Conservation (phyloP, 2,113 vertebrate species). For the Cynoglossus semilaevis region DNA sequence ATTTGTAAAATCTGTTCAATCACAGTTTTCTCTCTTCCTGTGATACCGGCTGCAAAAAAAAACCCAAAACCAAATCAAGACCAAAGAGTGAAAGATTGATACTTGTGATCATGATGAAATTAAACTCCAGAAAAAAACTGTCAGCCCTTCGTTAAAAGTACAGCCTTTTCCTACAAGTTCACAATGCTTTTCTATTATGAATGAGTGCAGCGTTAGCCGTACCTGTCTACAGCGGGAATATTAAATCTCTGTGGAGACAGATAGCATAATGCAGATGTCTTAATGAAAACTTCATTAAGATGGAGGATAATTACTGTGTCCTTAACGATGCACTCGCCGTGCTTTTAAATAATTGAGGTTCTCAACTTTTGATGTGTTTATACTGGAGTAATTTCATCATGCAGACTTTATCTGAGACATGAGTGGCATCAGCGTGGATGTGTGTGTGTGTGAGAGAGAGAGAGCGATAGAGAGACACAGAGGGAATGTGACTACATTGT, state of each 20-base stretch:
- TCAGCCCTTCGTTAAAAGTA: slow-evolving; percentile 48
- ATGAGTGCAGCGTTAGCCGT: slow-evolving; percentile 32
- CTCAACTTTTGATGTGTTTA: slow-evolving; percentile 70
- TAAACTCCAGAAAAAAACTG: no score
- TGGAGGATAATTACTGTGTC: slow-evolving; percentile 65
- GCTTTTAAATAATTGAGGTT: slow-evolving; percentile 72
- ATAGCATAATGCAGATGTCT: slow-evolving; percentile 67
- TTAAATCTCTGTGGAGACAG: slow-evolving; percentile 60
- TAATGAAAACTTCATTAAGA: slow-evolving; percentile 76
- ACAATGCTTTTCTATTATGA: slow-evolving; percentile 33
- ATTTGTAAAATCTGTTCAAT: no score
- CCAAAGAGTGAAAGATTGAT: no score
- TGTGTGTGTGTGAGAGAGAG: background rate
- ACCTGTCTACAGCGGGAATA: slow-evolving; percentile 52
- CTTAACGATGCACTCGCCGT: slow-evolving; percentile 66
- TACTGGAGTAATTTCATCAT: slow-evolving; percentile 66
- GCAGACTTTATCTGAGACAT: slow-evolving; percentile 39
- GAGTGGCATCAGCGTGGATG: slow-evolving; percentile 12
- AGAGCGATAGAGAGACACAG: no score
- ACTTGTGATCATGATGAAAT: no score
- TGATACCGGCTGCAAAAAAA: no score
- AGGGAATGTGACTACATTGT: no score
- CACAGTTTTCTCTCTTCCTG: no score
- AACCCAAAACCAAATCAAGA: no score
- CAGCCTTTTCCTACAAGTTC: slow-evolving; percentile 32